These are phyloP conservation scores for Myotis pilosus DNA, from an alignment of 2,797 vertebrate genomes.

Conservation along the genomic window DNA sequence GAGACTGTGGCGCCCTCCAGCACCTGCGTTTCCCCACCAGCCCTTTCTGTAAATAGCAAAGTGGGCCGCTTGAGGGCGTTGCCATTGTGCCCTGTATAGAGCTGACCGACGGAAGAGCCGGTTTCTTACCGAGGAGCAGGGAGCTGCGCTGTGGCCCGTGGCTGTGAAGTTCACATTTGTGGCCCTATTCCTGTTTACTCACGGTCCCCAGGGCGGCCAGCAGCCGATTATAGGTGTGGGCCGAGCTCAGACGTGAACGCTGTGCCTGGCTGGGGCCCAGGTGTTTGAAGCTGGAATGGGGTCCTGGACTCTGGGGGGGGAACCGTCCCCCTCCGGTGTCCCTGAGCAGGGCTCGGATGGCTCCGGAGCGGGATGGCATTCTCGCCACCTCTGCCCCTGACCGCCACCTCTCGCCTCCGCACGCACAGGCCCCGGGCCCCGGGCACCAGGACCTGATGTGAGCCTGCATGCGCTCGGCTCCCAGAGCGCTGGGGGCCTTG, in stretches of 20 bases:
- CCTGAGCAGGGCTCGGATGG: fast-evolving
- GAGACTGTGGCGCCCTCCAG: too few species aligned
- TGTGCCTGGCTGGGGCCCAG: background rate
- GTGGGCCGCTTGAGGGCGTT: fast-evolving
- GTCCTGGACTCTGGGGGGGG: background rate
- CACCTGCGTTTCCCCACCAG: fast-evolving
- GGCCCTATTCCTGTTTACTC: background rate
- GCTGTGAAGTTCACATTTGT: fast-evolving
- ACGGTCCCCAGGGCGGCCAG: background rate
- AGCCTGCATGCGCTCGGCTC: background rate
- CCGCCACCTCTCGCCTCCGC: fast-evolving
- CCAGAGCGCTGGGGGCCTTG: background rate
- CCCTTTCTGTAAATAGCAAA: background rate
- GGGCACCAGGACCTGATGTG: fast-evolving
- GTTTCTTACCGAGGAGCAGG: background rate
- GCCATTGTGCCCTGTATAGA: background rate
- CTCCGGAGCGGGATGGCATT: background rate
- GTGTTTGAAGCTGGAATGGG: background rate
- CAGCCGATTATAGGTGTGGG: background rate
- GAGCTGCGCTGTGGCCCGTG: background rate
- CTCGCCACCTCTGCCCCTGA: background rate
- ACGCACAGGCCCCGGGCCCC: fast-evolving
- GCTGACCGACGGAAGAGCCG: too few species aligned
- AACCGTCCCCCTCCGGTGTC: fast-evolving
- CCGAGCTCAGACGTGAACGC: fast-evolving